Conservation (phyloP, 1,140 invertebrate genomes). For the Pseudachorutes palmiensis region DNA sequence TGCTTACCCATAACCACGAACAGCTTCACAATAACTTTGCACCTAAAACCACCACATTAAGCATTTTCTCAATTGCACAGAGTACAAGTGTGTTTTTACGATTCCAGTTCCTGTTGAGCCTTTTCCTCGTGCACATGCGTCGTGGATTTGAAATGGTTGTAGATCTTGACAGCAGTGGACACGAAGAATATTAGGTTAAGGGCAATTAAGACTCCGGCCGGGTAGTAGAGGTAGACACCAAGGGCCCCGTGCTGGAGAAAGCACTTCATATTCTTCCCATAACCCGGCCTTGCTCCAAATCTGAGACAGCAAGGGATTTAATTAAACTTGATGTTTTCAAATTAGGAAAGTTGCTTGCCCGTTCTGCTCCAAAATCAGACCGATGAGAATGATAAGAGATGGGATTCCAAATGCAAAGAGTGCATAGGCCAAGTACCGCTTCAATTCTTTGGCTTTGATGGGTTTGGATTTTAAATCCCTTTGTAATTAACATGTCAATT, state of each 20-base stretch:
- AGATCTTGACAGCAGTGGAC: conserved; percentile 24
- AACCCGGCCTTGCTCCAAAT: conserved; percentile 15
- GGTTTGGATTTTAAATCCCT: conserved; percentile 9
- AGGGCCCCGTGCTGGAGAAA: conserved; percentile 23
- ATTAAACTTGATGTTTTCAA: too few relatives aligned
- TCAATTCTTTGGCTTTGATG: neutral
- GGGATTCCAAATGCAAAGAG: conserved; percentile 13
- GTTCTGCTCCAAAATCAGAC: neutral
- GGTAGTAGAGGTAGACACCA: conserved; percentile 30
- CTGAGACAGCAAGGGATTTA: conserved; percentile 7
- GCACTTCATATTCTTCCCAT: conserved; percentile 23
- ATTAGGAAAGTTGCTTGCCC: too few relatives aligned
- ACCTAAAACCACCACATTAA: neutral
- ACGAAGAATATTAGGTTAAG: conserved; percentile 26
- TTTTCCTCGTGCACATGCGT: neutral
- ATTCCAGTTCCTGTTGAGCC: neutral
- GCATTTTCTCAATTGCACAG: neutral
- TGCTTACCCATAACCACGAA: conserved; percentile 58
- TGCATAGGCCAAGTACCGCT: neutral
- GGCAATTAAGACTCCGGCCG: conserved; percentile 15
- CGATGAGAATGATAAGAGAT: neutral
- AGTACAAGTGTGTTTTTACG: neutral
- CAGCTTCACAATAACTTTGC: conserved; percentile 56
- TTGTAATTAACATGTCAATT: neutral
- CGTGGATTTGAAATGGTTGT: conserved; percentile 9